Evolutionary conservation across 2,113 vertebrate species (phyloP), one percentile per base, ranked within the genome.

Genomic region (Meriones unguiculatus): DNA sequence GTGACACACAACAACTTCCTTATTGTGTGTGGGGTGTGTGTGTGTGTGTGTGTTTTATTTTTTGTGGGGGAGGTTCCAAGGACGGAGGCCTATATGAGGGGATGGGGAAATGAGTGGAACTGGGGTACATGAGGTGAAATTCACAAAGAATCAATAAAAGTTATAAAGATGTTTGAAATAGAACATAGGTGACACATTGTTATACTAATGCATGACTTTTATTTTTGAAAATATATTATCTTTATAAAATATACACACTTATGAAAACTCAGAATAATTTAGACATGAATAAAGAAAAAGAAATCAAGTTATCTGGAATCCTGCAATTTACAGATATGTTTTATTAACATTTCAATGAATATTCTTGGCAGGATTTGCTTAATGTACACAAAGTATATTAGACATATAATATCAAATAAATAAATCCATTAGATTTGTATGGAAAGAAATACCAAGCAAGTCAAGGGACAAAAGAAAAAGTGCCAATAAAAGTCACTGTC

Each of bases 321-420:
- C 28, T 92, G 22, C 17, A 18, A 89, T n/a, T 50, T 59, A 54
- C 30, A 84, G 30, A 65, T 13, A 91, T 70, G 46, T 93, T 57
- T 57, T 57, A 80, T 87, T 91, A 87, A 87, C 24, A 92, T 94
- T 92, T 95, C 30, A 69, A 9, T 95, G 46, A 93, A 65, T 93
- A 92, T 87, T 80, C 50, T 90, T 82, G 50, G 64, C 41, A 92
- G n/a, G 5, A 64, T 64, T 90, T 89, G 28, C 52, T 92, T 91
- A 86, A 86, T 75, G 75, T 81, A 86, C 25, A 90, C 30, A 54
- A 96, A 89, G 91, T 35, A 59, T 67, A 73, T 67, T 11, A 94
- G n/a, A 54, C 11, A 73, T 78, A 65, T 8, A 65, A 32, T 32
- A 93, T 62, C 65, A 73, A 38, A 73, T 73, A 38, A 73, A 17